Base-by-base conservation (phyloP, 2,113 vertebrate genomes). In the Stercorarius parasiticus region DNA sequence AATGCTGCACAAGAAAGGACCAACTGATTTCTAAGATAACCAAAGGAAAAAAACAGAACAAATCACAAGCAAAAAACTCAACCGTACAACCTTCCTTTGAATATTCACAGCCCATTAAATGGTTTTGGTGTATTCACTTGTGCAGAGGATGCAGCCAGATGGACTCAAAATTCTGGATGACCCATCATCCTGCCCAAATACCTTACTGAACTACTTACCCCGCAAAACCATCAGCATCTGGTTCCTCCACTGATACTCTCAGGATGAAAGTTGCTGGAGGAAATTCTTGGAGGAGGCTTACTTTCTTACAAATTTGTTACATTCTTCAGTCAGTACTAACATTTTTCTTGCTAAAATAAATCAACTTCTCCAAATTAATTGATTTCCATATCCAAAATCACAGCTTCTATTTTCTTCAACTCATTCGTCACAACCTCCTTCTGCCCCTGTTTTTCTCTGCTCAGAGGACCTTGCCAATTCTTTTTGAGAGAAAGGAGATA, bases 301-400 rank as follows among this genome's bases (percentile, higher is more conserved):
- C 26, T 94, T 90, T 71, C 25, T 79, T 71, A 50, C 2, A 71
- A n/a, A 62, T 88, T 65, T 65, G 4, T 55, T 65, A 55, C 9
- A 36, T 86, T 91, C 32, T 86, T 92, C 66, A 90, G 17, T 55
- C 53, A 76, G 49, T 88, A 82, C 23, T 87, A 93, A 78, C 9
- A 70, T 86, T 90, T 86, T 93, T 78, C 42, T 66, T 72, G 47
- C 36, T 86, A 82, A 94, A 97, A 88, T 77, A 94, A 88, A 59
- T 83, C n/a, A 55, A 18, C 7, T 92, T 69, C 38, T 86, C 34
- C 30, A 78, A 73, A 92, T 86, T 81, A 93, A 97, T 86, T 86
- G 27, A 74, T 93, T 96, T 86, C n/a, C 53, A n/a, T 88, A 77
- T 89, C 58, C 84, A 89, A 93, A 90, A 83, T 36, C 67, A 71